phyloP scores from a whole-genome alignment of 2,797 vertebrate genomes.

The Falco peregrinus region DNA sequence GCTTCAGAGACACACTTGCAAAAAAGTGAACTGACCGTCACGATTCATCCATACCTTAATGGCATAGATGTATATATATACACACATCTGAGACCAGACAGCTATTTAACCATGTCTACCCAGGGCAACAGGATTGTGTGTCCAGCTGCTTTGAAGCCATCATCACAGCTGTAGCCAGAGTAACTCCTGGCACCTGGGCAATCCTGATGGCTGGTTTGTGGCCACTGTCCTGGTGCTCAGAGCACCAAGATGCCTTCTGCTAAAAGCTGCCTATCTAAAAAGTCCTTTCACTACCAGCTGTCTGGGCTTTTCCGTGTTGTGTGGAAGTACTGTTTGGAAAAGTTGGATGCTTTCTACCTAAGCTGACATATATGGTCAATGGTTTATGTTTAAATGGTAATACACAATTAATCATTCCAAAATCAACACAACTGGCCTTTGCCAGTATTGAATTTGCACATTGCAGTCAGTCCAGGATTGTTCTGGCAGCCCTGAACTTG shows the following conservation, averaged over 20 bases:
- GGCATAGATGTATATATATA: not conserved
- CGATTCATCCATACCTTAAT: not conserved
- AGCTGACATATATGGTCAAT: not conserved
- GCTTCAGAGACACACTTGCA: not conserved
- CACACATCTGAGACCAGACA: not conserved
- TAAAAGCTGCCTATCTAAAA: not conserved
- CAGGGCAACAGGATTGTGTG: not conserved
- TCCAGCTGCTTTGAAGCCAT: not conserved
- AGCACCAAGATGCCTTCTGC: not conserved
- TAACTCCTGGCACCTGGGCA: not conserved
- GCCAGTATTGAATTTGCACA: not conserved
- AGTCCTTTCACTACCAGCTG: not conserved
- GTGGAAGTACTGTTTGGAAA: not conserved
- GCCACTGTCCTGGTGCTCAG: not conserved
- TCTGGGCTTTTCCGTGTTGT: not conserved
- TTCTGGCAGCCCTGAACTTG: not conserved
- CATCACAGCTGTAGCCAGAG: not conserved
- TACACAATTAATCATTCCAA: not conserved
- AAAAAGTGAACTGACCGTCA: not conserved
- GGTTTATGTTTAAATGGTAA: not conserved
- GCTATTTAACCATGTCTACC: not conserved
- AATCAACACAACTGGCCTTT: not conserved
- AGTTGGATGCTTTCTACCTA: not conserved
- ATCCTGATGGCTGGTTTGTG: not conserved
- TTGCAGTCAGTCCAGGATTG: not conserved